Conservation (phyloP, 2,113 vertebrate species). For the Pica pica region DNA sequence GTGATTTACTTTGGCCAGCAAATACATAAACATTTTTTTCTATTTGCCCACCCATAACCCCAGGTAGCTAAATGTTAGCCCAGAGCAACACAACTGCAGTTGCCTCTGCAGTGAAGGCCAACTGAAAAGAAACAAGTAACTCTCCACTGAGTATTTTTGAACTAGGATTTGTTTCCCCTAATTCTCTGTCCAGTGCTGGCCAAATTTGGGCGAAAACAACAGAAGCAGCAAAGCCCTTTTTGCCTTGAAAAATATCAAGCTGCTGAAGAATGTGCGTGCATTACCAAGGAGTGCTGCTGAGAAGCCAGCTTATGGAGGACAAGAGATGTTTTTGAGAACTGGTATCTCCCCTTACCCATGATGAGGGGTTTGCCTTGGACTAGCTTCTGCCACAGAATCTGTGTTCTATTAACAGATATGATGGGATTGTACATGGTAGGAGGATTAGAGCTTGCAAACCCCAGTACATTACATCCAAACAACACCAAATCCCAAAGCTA, state of each 20-base stretch:
- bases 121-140: not conserved
- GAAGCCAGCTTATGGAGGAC: not conserved
- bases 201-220: not conserved
- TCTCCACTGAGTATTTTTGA: not conserved
- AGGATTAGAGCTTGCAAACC: not conserved
- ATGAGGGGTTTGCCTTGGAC: not conserved
- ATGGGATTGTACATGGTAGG: not conserved
- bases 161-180: fast-evolving
- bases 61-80: not conserved
- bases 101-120: not conserved
- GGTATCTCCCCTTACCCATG: not conserved
- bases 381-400: not conserved
- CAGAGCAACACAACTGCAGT: not conserved
- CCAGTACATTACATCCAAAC: not conserved
- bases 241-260: not conserved
- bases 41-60: not conserved
- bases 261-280: not conserved
- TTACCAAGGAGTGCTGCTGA: not conserved
- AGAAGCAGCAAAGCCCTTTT: not conserved
- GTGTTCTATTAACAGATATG: not conserved
- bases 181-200: not conserved
- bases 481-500: not conserved
- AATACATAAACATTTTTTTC: not conserved
- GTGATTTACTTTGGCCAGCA: not conserved
- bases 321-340: not conserved